Percentiles rank a stretch among this genome's conserved stretches.
Evolutionary conservation across 2,888 invertebrate genomes (phyloP).

Genomic region (Magallana nippona): DNA sequence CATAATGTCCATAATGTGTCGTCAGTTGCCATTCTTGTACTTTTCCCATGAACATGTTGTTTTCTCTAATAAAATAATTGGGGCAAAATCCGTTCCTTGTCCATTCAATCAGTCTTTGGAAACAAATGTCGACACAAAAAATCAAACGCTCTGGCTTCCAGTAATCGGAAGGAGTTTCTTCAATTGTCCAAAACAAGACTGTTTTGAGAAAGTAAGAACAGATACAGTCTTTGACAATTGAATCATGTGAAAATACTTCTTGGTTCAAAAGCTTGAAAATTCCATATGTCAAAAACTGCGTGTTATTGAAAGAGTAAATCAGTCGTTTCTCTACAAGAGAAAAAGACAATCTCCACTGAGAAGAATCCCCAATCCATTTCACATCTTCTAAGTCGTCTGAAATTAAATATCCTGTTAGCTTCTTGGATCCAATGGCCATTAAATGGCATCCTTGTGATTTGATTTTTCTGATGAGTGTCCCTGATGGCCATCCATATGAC

Average conservation of each 20-base stretch:
- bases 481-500: slow-evolving; percentile 26
- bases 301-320: slow-evolving; percentile 42
- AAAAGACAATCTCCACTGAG: slow-evolving; percentile 50
- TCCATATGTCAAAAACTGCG: slow-evolving; percentile 43
- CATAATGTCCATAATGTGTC: too few relatives aligned
- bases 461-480: neutral
- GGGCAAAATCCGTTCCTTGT: slow-evolving; percentile 36
- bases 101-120: slow-evolving; percentile 41
- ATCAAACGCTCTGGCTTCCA: slow-evolving; percentile 44
- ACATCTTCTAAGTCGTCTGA: neutral
- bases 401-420: neutral
- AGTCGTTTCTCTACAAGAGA: slow-evolving; percentile 42
- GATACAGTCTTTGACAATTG: slow-evolving; percentile 34
- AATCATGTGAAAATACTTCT: slow-evolving; percentile 22
- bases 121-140: slow-evolving; percentile 45
- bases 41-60: slow-evolving; percentile 44
- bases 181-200: slow-evolving; percentile 45
- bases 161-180: slow-evolving; percentile 25
- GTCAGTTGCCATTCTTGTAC: neutral
- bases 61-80: slow-evolving; percentile 45
- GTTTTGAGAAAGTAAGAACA: slow-evolving; percentile 52
- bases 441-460: slow-evolving; percentile 39
- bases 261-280: slow-evolving; percentile 47
- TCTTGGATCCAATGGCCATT: slow-evolving; percentile 43
- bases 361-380: neutral